Base-by-base conservation (phyloP, 2,113 vertebrate species). In the Daboia siamensis region DNA sequence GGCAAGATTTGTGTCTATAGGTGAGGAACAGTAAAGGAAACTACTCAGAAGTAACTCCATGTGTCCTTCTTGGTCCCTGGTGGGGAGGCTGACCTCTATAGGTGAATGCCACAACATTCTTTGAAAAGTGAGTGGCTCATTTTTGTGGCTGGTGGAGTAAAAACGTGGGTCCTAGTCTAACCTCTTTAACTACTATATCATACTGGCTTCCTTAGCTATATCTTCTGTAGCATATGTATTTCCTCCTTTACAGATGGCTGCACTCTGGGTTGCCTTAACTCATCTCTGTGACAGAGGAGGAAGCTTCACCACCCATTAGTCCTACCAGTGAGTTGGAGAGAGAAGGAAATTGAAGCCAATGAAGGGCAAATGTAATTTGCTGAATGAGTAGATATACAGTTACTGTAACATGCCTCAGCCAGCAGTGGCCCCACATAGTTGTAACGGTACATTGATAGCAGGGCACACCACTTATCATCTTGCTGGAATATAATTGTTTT, bases 321-420 rank as follows among this genome's bases (percentile, higher is more conserved):
- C 3, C 93, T 90, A 84, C 94, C 86, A 92, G 56, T 0, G 10
- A 17, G 59, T 5, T 89, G 93, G 92, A 91, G 96, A 0, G 0
- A 92, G 94, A 80, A 87, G 51, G 74, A 92, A 87, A 92, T 92
- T 92, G 87, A 92, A 96, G 80, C 94, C 95, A 57, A 21, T 12
- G 0, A 1, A 2, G 94, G 94, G 94, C 94, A 90, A 52, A 23
- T 96, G 97, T 95, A 95, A 97, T 96, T 96, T 97, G 94, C 96
- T 96, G 87, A 96, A 93, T 55, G 94, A 94, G 87, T 94, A 92
- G 94, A 90, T 94, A 90, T 92, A 93, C 92, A n/a, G 8, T 92
- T 89, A 6, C 48, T n/a, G 89, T 51, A 15, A 87, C 93, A 86
- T 85, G 52, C 20, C 0, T 92, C 57, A 3, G 23, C 95, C 97